A percentile compares a stretch with the other conserved stretches of the same genome.
These are phyloP conservation scores for Dicyrtoma fusca DNA, from an alignment of 2,888 invertebrate genomes.

Conservation along the genomic window DNA sequence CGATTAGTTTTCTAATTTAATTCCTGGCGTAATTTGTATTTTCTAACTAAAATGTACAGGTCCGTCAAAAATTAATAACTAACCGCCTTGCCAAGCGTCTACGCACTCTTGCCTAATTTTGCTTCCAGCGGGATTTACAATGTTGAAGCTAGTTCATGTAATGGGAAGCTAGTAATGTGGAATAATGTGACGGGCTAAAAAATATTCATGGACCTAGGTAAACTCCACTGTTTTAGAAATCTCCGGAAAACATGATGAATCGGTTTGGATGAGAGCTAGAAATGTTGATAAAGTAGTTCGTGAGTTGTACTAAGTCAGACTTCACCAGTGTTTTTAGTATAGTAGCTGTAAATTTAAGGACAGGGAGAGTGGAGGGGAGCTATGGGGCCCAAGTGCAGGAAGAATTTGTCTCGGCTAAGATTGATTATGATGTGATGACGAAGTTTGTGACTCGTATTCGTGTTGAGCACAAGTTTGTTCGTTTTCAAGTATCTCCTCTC, in stretches of 20 bases:
- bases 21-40: not conserved
- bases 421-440: constrained; percentile 44
- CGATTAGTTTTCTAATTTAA: not conserved
- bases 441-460: constrained; percentile 23
- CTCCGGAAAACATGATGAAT: constrained; percentile 51
- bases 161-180: no score
- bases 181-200: no score
- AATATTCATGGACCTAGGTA: not conserved
- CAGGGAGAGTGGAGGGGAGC: no score
- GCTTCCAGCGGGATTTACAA: no score
- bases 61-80: no score
- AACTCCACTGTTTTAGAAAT: constrained; percentile 20
- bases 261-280: constrained; percentile 49
- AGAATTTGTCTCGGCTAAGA: constrained; percentile 44
- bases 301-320: constrained; percentile 37
- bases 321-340: constrained; percentile 30
- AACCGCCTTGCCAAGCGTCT: no score
- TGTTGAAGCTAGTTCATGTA: no score
- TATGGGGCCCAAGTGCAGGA: constrained; percentile 34
- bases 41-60: no score
- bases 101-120: no score
- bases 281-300: constrained; percentile 49
- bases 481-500: no score
- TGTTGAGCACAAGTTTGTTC: no score
- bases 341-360: constrained; percentile 6